Evolutionary conservation across 2,797 vertebrate species (phyloP), one percentile per base, ranked within the genome.

Genomic region (Gorsachius magnificus): DNA sequence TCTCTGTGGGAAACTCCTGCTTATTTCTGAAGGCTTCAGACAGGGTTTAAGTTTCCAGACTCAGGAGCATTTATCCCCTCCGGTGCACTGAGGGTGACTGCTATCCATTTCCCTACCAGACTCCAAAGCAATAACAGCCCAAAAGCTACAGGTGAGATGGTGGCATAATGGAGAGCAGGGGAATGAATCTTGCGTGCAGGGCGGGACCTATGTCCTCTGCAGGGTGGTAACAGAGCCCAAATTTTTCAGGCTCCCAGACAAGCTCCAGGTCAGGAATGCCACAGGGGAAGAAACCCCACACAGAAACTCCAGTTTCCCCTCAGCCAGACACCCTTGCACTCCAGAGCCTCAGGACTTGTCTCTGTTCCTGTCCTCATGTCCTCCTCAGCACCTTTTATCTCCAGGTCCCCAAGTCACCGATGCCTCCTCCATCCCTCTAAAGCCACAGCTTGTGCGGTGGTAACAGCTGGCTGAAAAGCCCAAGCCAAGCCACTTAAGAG

Each of bases 321-420:
- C 29, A 81, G 48, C 18, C 68, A 85, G 66, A 68, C 31, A 43
- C n/a, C 28, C 33, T 56, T 14, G 31, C 24, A 33, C 18, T 43
- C 16, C 53, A 66, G 6, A 74, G 33, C 57, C 50, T n/a, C 70
- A 16, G n/a, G 51, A 33, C 60, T 71, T 3, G 0, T 35, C 51
- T 75, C 56, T 2, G 0, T 33, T 56, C 53, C 74, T 48, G n/a
- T 51, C 70, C 46, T 53, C 3, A 0, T 6, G 25, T 53, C 17
- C 63, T 86, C 54, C 77, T 77, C 69, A 33, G 70, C 1, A 0
- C 22, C 61, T 75, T 74, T 51, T 3, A 8, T 9, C 60, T 74
- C 51, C 80, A 77, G 65, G 38, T 68, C 48, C 68, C 51, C 60
- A 63, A 19, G 29, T 20, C 83, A 43, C 16, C 0, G 2, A 11